Evolutionary conservation across 1,140 invertebrate species (phyloP), one percentile per base, ranked within the genome.

Genomic region (Leptoteleia sp.): DNA sequence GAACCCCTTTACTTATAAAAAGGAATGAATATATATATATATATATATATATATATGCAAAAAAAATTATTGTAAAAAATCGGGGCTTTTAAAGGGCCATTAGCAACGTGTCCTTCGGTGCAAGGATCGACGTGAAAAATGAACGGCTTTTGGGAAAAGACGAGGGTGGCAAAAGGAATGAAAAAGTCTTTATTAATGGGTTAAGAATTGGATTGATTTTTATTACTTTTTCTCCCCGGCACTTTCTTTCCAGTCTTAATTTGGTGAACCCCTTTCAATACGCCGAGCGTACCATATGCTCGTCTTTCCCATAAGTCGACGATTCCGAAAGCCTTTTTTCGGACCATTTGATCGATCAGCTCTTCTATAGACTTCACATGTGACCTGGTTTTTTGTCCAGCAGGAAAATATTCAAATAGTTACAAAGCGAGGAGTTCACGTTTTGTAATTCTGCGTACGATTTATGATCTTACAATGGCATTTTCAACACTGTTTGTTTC

Each of bases 151-250:
- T 67, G 9, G 31, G 47, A 37, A 45, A 45, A 25, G 11, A 45
- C 9, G 19, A 22, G 19, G 19, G 19, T 3, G 2, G 19, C 11
- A 35, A 54, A 54, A 29, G 15, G 42, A 31, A 47, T 16, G 57
- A 64, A 52, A 22, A 64, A 40, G 35, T 62, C 15, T 68, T 25
- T 68, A 68, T 68, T 68, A 68, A 68, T 48, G 37, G 40, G 52
- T 68, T 45, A 50, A 16, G 42, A 11, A 3, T 35, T 22, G 8
- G 33, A 12, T 22, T 38, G 33, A 70, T 48, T 47, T 70, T 59
- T 50, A 50, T 42, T 59, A 13, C 17, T 8, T 12, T 9, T 47
- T 67, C n/a, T 57, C 43, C 17, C 8, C n/a, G 0, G 25, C 0
- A 16, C 3, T 22, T 22, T 55, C n/a, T 57, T 68, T 68, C n/a